phyloP scores from a whole-genome alignment of 2,888 invertebrate species.

The Epiblema foenella region DNA sequence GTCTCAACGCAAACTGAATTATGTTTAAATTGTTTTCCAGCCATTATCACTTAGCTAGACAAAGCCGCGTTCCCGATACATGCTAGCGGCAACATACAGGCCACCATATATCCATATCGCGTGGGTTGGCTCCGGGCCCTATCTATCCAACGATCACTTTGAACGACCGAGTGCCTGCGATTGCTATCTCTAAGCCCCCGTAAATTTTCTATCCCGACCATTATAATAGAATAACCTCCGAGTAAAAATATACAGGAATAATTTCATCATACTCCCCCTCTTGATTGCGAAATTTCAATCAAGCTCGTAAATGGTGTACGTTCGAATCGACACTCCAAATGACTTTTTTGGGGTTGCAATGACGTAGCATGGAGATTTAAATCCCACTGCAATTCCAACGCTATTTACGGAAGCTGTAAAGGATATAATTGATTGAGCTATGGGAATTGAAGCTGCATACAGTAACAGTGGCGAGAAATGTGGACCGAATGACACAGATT shows the following conservation, averaged over 20 bases:
- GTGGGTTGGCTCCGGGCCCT: constrained; percentile 74
- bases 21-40: constrained; percentile 43
- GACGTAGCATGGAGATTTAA: constrained; percentile 51
- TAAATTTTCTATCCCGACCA: constrained; percentile 80
- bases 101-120: constrained; percentile 53
- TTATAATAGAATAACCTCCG: constrained; percentile 77
- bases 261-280: constrained; percentile 82
- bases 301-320: constrained; percentile 82
- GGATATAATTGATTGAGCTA: constrained; percentile 52
- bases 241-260: constrained; percentile 81
- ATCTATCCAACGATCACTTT: constrained; percentile 82
- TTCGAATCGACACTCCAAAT: constrained; percentile 80
- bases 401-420: constrained; percentile 54
- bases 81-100: constrained; percentile 54
- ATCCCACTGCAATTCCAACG: constrained; percentile 53
- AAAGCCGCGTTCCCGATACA: constrained; percentile 51
- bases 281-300: constrained; percentile 85
- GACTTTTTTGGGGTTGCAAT: constrained; percentile 78
- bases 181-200: constrained; percentile 82
- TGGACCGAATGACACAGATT: constrained; percentile 79
- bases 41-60: constrained; percentile 44
- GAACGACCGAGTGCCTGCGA: constrained; percentile 80
- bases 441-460: constrained; percentile 49
- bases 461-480: constrained; percentile 67
- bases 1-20: constrained; percentile 40